Percentiles rank a stretch among this genome's conserved stretches.
phyloP scores from a whole-genome alignment of 2,113 vertebrate genomes.

The Planiliza haematocheilus region DNA sequence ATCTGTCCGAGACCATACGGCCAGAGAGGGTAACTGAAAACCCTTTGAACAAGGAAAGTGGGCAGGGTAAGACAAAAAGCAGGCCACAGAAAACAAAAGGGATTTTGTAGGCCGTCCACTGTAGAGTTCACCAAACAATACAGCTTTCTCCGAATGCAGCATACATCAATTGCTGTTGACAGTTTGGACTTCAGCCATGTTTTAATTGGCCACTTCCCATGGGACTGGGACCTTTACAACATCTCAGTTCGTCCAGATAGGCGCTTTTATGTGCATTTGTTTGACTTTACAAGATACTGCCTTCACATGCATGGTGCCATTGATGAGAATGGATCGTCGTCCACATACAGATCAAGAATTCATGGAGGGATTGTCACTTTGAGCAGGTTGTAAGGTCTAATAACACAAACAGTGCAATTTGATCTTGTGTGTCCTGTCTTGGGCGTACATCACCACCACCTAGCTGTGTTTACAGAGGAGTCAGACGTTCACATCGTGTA shows the following conservation, averaged over 20 bases:
- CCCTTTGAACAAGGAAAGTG: background rate
- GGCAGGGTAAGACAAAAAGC: background rate
- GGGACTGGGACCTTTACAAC: too few species aligned
- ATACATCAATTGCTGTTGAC: background rate
- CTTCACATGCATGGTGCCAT: too few species aligned
- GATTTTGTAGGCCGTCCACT: background rate
- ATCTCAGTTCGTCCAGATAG: too few species aligned
- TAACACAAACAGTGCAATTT: slow-evolving; percentile 14
- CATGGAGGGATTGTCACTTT: background rate
- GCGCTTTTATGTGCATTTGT: background rate
- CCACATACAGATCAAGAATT: too few species aligned
- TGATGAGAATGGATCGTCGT: too few species aligned
- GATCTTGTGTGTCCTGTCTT: slow-evolving; percentile 17
- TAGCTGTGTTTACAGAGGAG: background rate
- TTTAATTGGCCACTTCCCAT: background rate
- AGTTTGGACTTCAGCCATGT: background rate
- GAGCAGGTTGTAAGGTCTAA: too few species aligned
- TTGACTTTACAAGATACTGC: too few species aligned
- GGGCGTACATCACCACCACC: background rate
- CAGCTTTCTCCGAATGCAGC: background rate
- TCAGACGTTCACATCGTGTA: background rate
- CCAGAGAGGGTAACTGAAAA: background rate
- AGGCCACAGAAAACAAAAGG: slow-evolving; percentile 9
- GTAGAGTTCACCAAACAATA: background rate
- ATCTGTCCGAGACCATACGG: background rate